Evolutionary conservation across 2,888 invertebrate species (phyloP).

Genomic region (Dynastes hyllus): DNA sequence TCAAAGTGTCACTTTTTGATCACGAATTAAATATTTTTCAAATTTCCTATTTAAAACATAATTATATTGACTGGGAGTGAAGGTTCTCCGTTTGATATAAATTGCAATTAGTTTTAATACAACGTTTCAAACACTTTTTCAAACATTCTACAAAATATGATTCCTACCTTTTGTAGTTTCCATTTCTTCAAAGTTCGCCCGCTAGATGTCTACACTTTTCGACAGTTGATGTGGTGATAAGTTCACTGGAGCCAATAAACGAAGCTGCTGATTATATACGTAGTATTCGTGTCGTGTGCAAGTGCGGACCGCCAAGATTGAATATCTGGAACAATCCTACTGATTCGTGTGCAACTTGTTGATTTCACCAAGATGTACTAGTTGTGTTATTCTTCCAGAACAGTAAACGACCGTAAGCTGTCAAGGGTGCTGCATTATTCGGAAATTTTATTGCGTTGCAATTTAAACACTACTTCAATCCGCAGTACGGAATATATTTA

Average conservation of each 20-base stretch:
- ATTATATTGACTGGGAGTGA: too few relatives aligned
- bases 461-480: too few relatives aligned
- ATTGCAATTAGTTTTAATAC: background rate
- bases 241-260: slow-evolving; percentile 17
- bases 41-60: too few relatives aligned
- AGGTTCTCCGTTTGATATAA: background rate
- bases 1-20: too few relatives aligned
- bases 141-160: background rate
- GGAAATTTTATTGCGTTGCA: too few relatives aligned
- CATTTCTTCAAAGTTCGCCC: slow-evolving; percentile 14
- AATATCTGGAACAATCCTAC: slow-evolving; percentile 8
- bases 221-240: background rate
- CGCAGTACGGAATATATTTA: too few relatives aligned
- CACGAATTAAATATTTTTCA: too few relatives aligned
- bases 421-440: too few relatives aligned
- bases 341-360: slow-evolving; percentile 37
- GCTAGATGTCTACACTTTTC: slow-evolving; percentile 30
- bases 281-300: slow-evolving; percentile 39
- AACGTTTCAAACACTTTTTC: background rate
- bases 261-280: slow-evolving; percentile 23
- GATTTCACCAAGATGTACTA: slow-evolving; percentile 14
- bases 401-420: too few relatives aligned
- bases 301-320: slow-evolving; percentile 40
- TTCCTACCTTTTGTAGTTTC: slow-evolving; percentile 34
- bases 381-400: background rate